Evolutionary conservation across 2,797 vertebrate species (phyloP).

Genomic region (Neoniphon sammara): DNA sequence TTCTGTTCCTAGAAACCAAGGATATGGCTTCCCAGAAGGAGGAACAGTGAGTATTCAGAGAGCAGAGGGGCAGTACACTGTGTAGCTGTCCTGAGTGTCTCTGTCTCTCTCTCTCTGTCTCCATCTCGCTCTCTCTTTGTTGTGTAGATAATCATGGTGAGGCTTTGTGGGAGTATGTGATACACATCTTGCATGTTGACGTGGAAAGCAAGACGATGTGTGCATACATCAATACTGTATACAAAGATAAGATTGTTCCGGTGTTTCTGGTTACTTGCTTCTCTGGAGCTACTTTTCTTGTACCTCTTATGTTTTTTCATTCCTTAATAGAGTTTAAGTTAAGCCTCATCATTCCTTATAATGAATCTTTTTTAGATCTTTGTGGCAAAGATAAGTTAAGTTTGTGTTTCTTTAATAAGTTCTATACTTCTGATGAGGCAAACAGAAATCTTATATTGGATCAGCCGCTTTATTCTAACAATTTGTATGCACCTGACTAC

Average conservation of each 20-base stretch:
- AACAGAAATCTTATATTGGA: not conserved
- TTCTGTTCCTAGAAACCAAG: not conserved
- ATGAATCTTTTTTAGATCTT: conserved; percentile 4
- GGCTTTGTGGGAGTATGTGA: not conserved
- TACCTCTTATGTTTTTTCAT: conserved; percentile 10
- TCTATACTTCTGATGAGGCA: not conserved
- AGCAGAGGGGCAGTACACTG: no score
- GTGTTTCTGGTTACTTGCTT: no score
- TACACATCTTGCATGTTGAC: no score
- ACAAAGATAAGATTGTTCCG: no score
- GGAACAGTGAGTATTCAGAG: conserved; percentile 8
- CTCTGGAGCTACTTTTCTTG: not conserved
- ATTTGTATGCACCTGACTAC: not conserved
- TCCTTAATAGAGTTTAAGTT: conserved; percentile 1
- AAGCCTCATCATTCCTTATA: not conserved
- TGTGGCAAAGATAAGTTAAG: no score
- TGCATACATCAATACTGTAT: no score
- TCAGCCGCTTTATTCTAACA: not conserved
- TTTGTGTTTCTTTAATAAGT: not conserved
- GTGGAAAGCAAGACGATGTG: no score
- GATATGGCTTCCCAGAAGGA: not conserved
- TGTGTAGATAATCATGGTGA: not conserved
- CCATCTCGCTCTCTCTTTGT: not conserved
- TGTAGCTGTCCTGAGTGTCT: no score
- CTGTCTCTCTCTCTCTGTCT: no score